Evolutionary conservation across 2,113 vertebrate genomes (phyloP), one percentile per base, ranked within the genome.

Genomic region (Dendrocopos noguchii): DNA sequence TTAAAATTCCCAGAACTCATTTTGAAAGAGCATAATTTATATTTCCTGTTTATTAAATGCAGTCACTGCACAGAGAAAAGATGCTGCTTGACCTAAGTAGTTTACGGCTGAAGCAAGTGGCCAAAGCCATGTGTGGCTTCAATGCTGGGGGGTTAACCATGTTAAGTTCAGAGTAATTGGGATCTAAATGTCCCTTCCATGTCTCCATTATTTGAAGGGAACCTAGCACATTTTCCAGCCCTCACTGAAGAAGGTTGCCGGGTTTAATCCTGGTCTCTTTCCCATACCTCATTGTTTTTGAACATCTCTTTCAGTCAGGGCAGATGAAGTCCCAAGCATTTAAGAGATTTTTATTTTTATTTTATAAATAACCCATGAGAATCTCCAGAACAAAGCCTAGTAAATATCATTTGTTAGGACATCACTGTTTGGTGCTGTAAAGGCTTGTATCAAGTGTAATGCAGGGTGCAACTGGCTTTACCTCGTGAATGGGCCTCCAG

Each of bases 381-480:
- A 46, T 29, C 31, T 60, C 20, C 16, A 55, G 16, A 84, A 19
- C 29, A 65, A 85, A 74, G 18, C 28, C 53, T 66, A 71, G 73
- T 77, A 94, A 80, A 65, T 78, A 50, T 42, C 27, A 75, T 84
- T 91, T 90, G 73, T 74, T 75, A 86, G 57, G 55, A 42, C 50
- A 85, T 92, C 29, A 25, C 72, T 14, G 1, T 21, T 80, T 77
- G 85, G 65, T 80, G 46, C 70, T 28, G 24, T 39, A 79, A 29
- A 81, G 82, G 59, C 19, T 84, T 63, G 46, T 46, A 79, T 46
- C 29, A 44, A 86, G 66, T 18, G n/a, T 36, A 76, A 86, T 29
- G 61, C 57, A 81, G 66, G 85, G 63, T 88, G 90, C 93, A 94
- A 70, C 81, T 79, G 61, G 57, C 85, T 94, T 91, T 88, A 31